phyloP scores from a whole-genome alignment of 2,888 invertebrate genomes.

The Iselma pallidipennis region DNA sequence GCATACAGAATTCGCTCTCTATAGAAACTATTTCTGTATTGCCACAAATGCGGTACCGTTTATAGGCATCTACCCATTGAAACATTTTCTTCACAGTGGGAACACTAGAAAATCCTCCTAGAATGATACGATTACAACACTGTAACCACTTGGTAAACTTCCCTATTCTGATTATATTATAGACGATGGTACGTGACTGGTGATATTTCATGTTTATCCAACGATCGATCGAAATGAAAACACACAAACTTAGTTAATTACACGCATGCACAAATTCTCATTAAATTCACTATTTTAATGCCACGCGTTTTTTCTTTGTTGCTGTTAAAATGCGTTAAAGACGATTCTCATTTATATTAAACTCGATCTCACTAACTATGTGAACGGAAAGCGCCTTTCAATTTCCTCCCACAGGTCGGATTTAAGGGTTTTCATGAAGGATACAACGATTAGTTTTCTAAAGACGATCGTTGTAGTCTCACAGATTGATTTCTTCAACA shows the following conservation, averaged over 20 bases:
- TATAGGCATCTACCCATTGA: neutral
- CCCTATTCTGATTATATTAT: conserved; percentile 26
- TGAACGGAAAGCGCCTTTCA: neutral
- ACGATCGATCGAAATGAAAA: conserved; percentile 26
- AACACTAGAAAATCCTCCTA: conserved; percentile 15
- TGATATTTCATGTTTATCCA: conserved; percentile 25
- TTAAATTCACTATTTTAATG: conserved; percentile 8
- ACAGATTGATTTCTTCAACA: neutral
- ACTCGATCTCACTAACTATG: neutral
- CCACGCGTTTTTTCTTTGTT: neutral
- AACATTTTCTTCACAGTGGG: neutral
- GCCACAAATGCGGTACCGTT: neutral
- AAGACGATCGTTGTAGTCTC: neutral
- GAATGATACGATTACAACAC: conserved; percentile 26
- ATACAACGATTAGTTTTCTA: neutral
- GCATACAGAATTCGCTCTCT: neutral
- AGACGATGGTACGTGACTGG: conserved; percentile 25
- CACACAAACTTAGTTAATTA: conserved; percentile 35
- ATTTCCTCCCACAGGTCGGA: neutral
- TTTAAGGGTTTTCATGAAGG: neutral
- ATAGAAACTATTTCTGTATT: neutral
- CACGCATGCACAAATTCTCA: conserved; percentile 32
- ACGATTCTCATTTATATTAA: neutral
- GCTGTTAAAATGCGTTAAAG: neutral
- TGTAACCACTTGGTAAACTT: conserved; percentile 26